phyloP scores from a whole-genome alignment of 2,888 invertebrate genomes.

The Dynastes hyllus region DNA sequence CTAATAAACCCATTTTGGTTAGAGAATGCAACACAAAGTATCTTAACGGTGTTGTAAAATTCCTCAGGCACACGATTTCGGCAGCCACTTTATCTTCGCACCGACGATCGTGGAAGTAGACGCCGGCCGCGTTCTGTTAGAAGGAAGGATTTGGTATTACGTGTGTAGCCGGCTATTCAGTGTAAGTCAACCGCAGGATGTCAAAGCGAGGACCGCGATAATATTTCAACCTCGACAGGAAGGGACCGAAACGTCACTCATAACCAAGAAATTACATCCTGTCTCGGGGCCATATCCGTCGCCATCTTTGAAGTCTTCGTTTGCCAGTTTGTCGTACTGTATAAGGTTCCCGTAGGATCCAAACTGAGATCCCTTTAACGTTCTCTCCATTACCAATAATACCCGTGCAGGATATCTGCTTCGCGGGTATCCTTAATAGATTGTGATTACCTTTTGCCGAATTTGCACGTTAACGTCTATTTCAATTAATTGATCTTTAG shows the following conservation, averaged over 20 bases:
- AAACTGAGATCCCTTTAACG: constrained; percentile 6
- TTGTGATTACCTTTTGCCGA: constrained; percentile 24
- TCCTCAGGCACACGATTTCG: constrained; percentile 40
- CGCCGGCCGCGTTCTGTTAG: not conserved
- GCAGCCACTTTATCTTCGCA: constrained; percentile 42
- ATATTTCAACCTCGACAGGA: constrained; percentile 50
- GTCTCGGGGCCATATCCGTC: constrained; percentile 46
- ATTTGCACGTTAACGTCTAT: constrained; percentile 25
- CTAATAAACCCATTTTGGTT: constrained; percentile 39
- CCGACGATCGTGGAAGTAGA: constrained; percentile 20
- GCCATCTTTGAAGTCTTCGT: constrained; percentile 49
- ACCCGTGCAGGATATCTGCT: constrained; percentile 40
- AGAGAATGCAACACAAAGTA: constrained; percentile 43
- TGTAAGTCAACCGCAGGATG: constrained; percentile 46
- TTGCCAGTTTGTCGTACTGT: constrained; percentile 38
- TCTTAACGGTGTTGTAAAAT: constrained; percentile 39
- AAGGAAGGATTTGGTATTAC: constrained; percentile 45
- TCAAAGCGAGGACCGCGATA: constrained; percentile 50
- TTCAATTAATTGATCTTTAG: constrained; percentile 14
- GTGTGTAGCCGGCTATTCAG: constrained; percentile 42
- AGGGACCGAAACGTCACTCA: constrained; percentile 52
- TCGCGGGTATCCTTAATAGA: constrained; percentile 40
- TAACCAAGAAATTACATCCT: constrained; percentile 53
- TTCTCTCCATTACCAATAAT: constrained; percentile 40
- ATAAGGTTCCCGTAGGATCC: not conserved